Conservation (phyloP, 37 sponge, comb jelly and placozoan species). For the Halisarca cf. caerulea region DNA sequence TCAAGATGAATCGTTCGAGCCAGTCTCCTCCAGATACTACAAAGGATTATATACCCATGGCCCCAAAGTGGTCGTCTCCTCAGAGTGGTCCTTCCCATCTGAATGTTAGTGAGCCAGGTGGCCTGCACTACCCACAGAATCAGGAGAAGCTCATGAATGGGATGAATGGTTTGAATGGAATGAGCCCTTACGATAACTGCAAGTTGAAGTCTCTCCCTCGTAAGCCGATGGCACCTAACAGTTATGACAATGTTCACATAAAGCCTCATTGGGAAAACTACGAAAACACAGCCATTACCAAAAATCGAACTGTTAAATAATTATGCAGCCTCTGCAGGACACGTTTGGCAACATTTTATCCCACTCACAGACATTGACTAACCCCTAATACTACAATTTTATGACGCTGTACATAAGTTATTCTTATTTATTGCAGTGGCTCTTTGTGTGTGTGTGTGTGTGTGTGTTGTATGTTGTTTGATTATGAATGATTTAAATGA, state of each 20-base stretch:
- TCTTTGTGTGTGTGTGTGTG: not conserved
- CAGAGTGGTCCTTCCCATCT: too few relatives aligned
- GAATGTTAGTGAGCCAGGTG: too few relatives aligned
- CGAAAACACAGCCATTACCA: not conserved
- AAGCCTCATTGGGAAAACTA: not conserved
- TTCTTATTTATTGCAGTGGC: not conserved
- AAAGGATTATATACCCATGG: too few relatives aligned
- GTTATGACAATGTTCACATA: slow-evolving; percentile 2
- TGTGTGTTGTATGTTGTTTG: not conserved
- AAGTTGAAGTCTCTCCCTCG: too few relatives aligned
- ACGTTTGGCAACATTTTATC: not conserved
- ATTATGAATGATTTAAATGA: too few relatives aligned
- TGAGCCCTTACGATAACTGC: not conserved
- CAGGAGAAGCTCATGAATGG: not conserved
- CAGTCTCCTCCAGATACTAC: too few relatives aligned
- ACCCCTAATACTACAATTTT: not conserved
- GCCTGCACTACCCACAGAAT: not conserved
- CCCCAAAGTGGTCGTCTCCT: too few relatives aligned
- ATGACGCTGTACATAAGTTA: too few relatives aligned
- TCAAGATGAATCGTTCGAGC: too few relatives aligned
- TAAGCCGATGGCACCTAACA: not conserved
- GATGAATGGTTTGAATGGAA: not conserved
- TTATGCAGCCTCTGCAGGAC: not conserved
- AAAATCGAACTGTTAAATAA: too few relatives aligned
- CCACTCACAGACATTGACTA: not conserved